Base-by-base conservation (phyloP, 2,797 vertebrate species). In the Falco columbarius region DNA sequence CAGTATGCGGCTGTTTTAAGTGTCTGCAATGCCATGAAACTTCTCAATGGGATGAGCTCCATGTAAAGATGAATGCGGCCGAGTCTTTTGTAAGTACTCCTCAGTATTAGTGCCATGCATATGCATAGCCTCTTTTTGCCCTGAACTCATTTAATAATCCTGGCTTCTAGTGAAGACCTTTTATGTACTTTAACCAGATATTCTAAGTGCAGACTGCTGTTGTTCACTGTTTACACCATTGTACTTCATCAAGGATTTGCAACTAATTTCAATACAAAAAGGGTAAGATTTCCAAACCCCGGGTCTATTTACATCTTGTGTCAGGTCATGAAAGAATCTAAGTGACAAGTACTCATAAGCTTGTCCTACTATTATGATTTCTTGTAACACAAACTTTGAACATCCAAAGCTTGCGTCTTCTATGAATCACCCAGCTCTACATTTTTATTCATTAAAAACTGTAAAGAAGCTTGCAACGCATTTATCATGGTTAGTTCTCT, bases 401-500 rank as follows among this genome's bases (percentile, higher is more conserved):
- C 47, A 47, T 47, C 34, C 13, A 29, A 73, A 83, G 38, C 40
- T 83, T 93, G 16, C 42, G n/a, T 72, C 55, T 36, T 68, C 38
- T 54, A 6, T 74, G 55, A 89, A 81, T 93, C 80, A 76, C 11
- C 6, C n/a, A 70, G 55, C 58, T 86, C 51, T 86, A 52, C 70
- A 26, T 90, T 96, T 96, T 81, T 56, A 49, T 19, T 84, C 7
- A 4, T 86, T 93, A 87, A 77, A 76, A 96, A 51, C 49, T 72
- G 40, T 86, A 81, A 95, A 84, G 72, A 58, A 79, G 9, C 62
- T 83, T 83, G 46, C 40, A 82, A 40, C 40, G 38, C 59, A 86
- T 97, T 94, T 92, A 76, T 89, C 59, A 70, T 79, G 16, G 54
- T 89, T 84, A 94, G 51, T 55, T 95, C 62, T 89, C 70, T 92